Evolutionary conservation across 2,797 vertebrate species (phyloP).

Genomic region (Sebastes hubbsi): DNA sequence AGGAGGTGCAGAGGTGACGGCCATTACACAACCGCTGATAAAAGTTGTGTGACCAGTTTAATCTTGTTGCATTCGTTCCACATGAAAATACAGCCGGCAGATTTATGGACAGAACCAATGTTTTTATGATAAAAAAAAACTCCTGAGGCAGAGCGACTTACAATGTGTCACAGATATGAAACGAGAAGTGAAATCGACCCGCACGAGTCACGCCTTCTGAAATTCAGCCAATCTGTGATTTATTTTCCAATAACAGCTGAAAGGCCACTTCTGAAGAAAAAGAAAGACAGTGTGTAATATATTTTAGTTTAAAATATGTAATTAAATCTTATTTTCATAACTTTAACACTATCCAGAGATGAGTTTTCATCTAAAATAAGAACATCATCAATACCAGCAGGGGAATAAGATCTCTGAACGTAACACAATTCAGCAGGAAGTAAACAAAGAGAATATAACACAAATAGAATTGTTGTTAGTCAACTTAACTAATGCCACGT

Average conservation of each 20-base stretch:
- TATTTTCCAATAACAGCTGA: background rate
- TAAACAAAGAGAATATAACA: background rate
- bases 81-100: background rate
- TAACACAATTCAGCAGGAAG: background rate
- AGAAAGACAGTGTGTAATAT: background rate
- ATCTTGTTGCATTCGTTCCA: conserved; percentile 48
- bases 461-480: background rate
- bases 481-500: no score
- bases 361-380: background rate
- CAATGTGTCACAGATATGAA: background rate
- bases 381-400: background rate
- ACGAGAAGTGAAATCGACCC: background rate
- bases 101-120: conserved; percentile 19
- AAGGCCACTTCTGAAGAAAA: background rate
- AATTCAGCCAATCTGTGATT: background rate
- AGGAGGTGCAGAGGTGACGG: conserved; percentile 23
- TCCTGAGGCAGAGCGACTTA: background rate
- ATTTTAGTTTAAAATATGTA: background rate
- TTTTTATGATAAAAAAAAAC: conserved; percentile 7
- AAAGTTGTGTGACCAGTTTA: conserved; percentile 34
- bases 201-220: background rate
- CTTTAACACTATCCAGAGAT: background rate
- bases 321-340: background rate
- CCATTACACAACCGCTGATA: conserved; percentile 21
- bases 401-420: background rate